phyloP scores from a whole-genome alignment of 2,888 invertebrate species.

The Blera fallax region DNA sequence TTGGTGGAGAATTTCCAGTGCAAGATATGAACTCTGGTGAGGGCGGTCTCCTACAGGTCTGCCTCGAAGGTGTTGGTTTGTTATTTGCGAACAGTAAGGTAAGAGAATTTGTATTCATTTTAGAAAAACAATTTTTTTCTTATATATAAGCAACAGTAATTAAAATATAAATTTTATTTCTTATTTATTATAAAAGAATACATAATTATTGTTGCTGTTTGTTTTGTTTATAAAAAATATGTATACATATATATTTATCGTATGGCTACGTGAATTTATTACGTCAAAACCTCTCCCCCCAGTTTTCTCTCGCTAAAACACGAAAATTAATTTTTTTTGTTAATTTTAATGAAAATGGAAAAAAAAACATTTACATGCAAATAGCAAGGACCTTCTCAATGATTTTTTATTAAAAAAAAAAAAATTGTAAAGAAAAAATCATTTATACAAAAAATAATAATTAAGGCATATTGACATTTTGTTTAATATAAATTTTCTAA shows the following conservation, averaged over 20 bases:
- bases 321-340: slow-evolving; percentile 17
- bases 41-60: slow-evolving; percentile 98
- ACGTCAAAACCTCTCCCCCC: slow-evolving; percentile 13
- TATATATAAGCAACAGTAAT: slow-evolving; percentile 52
- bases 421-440: slow-evolving; percentile 31
- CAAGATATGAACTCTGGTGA: slow-evolving; percentile 98
- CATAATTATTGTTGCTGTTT: slow-evolving; percentile 62
- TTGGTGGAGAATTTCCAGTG: slow-evolving; percentile 98
- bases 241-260: slow-evolving; percentile 72
- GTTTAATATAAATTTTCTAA: slow-evolving; percentile 42
- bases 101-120: slow-evolving; percentile 80
- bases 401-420: slow-evolving; percentile 58
- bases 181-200: slow-evolving; percentile 23
- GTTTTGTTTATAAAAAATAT: slow-evolving; percentile 45
- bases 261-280: slow-evolving; percentile 74
- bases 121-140: neutral
- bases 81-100: slow-evolving; percentile 99
- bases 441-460: slow-evolving; percentile 5
- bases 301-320: slow-evolving; percentile 34
- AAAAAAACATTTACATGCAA: slow-evolving; percentile 66
- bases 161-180: neutral
- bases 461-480: slow-evolving; percentile 43
- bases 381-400: slow-evolving; percentile 82
- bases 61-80: slow-evolving; percentile 99
- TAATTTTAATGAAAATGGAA: slow-evolving; percentile 11